phyloP scores from a whole-genome alignment of 2,888 invertebrate genomes.

The Euzophera pinguis region DNA sequence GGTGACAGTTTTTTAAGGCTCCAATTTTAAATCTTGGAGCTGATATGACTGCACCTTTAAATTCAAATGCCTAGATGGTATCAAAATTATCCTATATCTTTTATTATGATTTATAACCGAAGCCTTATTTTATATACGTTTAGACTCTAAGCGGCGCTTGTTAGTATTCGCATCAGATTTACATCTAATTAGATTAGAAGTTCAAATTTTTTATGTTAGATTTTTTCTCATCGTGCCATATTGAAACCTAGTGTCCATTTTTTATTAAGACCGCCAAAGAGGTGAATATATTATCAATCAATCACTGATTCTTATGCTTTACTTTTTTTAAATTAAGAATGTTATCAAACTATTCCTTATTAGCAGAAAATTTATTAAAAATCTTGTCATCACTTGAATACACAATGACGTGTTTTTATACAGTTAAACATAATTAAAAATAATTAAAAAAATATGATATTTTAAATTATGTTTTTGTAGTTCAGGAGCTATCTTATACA shows the following conservation, averaged over 20 bases:
- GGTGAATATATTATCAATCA: neutral
- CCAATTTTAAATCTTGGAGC: too few species aligned
- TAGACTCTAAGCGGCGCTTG: constrained; percentile 56
- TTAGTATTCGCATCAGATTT: constrained; percentile 69
- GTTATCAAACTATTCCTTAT: neutral
- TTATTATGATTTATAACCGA: constrained; percentile 57
- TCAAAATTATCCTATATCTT: constrained; percentile 54
- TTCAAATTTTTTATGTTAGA: constrained; percentile 34
- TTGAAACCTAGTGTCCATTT: constrained; percentile 45
- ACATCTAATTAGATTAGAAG: constrained; percentile 56
- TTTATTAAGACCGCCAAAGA: constrained; percentile 12
- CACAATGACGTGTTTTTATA: too few species aligned
- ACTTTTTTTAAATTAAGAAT: neutral
- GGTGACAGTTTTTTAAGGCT: neutral
- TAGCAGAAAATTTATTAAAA: too few species aligned
- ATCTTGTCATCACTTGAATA: too few species aligned
- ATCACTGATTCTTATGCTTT: neutral
- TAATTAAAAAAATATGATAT: too few species aligned
- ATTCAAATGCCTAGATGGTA: constrained; percentile 43
- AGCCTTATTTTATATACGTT: constrained; percentile 23
- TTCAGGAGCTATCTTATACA: neutral
- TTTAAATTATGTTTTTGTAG: too few species aligned
- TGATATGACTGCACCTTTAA: constrained; percentile 35
- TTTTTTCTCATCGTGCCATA: constrained; percentile 47
- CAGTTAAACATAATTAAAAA: too few species aligned